Conservation (phyloP, 1,140 invertebrate genomes). For the Platorchestia sp. region DNA sequence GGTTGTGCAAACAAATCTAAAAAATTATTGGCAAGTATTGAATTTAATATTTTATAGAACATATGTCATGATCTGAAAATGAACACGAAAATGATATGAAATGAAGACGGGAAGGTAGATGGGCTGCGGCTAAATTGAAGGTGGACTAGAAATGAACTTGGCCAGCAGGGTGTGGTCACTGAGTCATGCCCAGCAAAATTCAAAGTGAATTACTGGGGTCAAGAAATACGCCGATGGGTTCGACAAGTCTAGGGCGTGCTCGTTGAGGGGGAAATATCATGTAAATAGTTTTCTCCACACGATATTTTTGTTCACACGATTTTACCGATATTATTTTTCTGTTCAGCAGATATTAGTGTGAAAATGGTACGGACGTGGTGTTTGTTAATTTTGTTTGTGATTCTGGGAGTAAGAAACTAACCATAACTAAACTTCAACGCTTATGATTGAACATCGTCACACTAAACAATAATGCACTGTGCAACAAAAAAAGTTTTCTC, state of each 20-base stretch:
- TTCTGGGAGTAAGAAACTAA: no score
- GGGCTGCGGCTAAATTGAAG: not conserved
- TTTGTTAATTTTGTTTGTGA: no score
- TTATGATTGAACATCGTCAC: no score
- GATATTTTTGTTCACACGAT: not conserved
- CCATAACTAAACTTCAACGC: no score
- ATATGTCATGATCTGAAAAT: no score
- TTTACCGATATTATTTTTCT: not conserved
- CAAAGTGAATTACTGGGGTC: not conserved
- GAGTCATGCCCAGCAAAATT: not conserved
- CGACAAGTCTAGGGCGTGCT: not conserved
- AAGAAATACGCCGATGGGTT: not conserved
- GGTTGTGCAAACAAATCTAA: no score
- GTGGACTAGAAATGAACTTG: not conserved
- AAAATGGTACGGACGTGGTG: not conserved
- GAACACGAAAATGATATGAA: not conserved
- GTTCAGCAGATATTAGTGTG: no score
- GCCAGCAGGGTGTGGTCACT: not conserved
- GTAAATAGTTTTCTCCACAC: not conserved
- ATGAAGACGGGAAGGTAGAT: not conserved
- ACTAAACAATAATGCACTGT: no score
- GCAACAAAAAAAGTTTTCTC: no score
- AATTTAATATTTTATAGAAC: no score
- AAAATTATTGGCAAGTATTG: no score
- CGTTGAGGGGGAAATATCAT: not conserved